Evolutionary conservation across 1,140 invertebrate genomes (phyloP).

Genomic region (Saccostrea echinata): DNA sequence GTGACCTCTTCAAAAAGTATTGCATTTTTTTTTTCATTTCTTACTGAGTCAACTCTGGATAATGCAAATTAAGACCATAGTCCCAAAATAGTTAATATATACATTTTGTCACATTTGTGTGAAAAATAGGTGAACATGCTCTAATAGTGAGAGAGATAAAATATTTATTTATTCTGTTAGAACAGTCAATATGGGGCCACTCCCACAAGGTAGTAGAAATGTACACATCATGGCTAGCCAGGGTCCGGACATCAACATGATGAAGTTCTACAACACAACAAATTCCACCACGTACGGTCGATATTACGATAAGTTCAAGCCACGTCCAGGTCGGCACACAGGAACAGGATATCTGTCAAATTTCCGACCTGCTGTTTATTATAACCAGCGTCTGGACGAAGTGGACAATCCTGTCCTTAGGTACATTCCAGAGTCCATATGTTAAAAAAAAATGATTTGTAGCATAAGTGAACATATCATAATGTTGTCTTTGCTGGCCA

Average conservation of each 20-base stretch:
- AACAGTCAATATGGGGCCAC: slow-evolving; percentile 44
- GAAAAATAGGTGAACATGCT: too few relatives aligned
- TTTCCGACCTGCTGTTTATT: slow-evolving; percentile 77
- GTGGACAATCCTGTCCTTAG: slow-evolving; percentile 77
- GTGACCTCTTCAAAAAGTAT: too few relatives aligned
- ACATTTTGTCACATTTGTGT: too few relatives aligned
- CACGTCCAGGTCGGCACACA: slow-evolving; percentile 71
- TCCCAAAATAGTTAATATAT: too few relatives aligned
- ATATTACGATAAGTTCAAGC: slow-evolving; percentile 78
- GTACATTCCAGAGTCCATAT: neutral
- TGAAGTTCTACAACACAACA: slow-evolving; percentile 79
- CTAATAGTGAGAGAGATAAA: too few relatives aligned
- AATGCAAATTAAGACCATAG: too few relatives aligned
- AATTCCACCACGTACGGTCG: slow-evolving; percentile 77
- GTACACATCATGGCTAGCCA: slow-evolving; percentile 74
- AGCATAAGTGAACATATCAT: too few relatives aligned
- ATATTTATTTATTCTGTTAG: neutral
- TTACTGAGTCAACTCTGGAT: too few relatives aligned
- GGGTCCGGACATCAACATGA: slow-evolving; percentile 77
- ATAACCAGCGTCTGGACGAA: slow-evolving; percentile 76
- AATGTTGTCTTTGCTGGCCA: too few relatives aligned
- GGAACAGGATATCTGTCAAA: slow-evolving; percentile 79
- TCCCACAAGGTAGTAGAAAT: slow-evolving; percentile 70
- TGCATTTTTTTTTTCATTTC: too few relatives aligned
- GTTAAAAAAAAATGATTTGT: too few relatives aligned